Base-by-base conservation (phyloP, 2,797 vertebrate genomes). In the Neomorphus geoffroyi region DNA sequence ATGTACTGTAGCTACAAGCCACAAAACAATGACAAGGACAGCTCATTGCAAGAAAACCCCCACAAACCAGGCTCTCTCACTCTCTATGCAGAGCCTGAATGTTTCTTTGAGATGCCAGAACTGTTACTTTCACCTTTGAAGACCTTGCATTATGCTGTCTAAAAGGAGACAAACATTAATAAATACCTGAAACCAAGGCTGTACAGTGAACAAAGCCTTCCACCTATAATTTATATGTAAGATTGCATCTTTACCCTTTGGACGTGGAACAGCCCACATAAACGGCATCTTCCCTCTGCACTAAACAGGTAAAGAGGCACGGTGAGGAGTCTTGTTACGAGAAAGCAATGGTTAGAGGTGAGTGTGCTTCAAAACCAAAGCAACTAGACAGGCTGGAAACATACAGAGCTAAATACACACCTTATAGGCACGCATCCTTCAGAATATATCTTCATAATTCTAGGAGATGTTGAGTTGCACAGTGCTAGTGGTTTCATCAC, bases 161-260 rank as follows among this genome's bases (percentile, higher is more conserved):
- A 24, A 61, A 70, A 69, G 54, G 70, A 81, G 32, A 23, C n/a
- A n/a, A 65, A 27, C 13, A 3, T 4, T 11, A 45, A 48, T 17
- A 48, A 73, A 35, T n/a, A 53, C 21, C 54, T 46, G 70, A 39
- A 51, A 4, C 3, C 19, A 56, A 69, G 41, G 24, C 1, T 11
- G 11, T 3, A 50, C 9, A 30, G 27, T 54, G 53, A 35, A 32
- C 2, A 5, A n/a, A 84, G 35, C 21, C 66, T 70, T 33, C 13
- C 33, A 21, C 7, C 0, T 4, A 2, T 10, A 5, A 53, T 24
- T 37, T 23, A 18, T 10, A 3, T 2, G 30, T 50, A 53, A 58
- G 77, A 53, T 46, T 3, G 0, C 5, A 18, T 11, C 69, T 28
- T 7, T n/a, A 8, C 41, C 56, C 73, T 78, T 74, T 30, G 43